These are phyloP conservation scores for Lasioglossum calceatum DNA, from an alignment of 2,888 invertebrate genomes.

Conservation along the genomic window DNA sequence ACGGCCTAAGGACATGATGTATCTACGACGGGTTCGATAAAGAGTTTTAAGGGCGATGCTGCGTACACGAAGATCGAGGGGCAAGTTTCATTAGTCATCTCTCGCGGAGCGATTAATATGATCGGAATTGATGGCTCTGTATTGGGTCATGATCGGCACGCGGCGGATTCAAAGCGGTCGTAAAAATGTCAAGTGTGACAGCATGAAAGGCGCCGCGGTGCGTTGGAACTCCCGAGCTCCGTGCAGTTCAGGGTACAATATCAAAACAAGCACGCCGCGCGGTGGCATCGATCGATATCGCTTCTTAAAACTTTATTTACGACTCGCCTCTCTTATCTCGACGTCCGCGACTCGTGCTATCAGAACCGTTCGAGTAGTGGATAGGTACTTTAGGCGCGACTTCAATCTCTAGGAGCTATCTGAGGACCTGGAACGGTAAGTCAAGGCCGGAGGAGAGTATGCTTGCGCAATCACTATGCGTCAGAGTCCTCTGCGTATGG, in stretches of 20 bases:
- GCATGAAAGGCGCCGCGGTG: background rate
- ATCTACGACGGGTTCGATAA: background rate
- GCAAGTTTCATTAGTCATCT: background rate
- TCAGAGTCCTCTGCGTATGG: background rate
- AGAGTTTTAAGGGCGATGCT: background rate
- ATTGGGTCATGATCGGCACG: background rate
- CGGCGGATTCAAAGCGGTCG: conserved; percentile 3
- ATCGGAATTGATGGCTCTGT: background rate
- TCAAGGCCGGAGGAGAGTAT: background rate
- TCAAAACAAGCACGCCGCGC: background rate
- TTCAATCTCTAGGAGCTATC: background rate
- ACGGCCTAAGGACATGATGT: background rate
- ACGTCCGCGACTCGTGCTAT: background rate
- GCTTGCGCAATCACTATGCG: background rate
- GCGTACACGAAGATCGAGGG: background rate
- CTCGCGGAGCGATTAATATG: background rate
- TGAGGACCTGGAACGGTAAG: background rate
- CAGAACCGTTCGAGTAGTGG: background rate
- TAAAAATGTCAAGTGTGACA: background rate
- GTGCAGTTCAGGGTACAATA: background rate
- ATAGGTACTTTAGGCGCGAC: background rate
- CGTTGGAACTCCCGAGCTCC: background rate
- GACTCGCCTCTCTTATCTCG: background rate
- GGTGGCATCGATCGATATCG: background rate
- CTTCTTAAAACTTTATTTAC: background rate